Evolutionary conservation across 2,113 vertebrate genomes (phyloP).

Genomic region (Ctenomys sociabilis): DNA sequence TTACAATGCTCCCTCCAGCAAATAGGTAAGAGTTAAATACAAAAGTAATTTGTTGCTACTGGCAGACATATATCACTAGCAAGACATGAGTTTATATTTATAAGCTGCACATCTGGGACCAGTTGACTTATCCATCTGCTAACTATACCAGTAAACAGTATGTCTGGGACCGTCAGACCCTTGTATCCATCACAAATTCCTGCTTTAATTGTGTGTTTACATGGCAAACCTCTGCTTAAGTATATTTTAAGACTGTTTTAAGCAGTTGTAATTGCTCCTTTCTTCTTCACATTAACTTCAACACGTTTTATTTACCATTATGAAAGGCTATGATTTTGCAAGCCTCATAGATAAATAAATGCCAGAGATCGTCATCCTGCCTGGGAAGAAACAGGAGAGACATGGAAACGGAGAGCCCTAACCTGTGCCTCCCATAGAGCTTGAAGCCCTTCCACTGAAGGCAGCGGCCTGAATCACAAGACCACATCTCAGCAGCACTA

Average conservation of each 20-base stretch:
- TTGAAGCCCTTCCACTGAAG: not conserved
- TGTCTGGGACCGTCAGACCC: slow-evolving; percentile 81
- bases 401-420: not conserved
- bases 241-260: slow-evolving; percentile 86
- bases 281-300: slow-evolving; percentile 85
- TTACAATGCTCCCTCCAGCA: slow-evolving; percentile 79
- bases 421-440: not conserved
- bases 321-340: slow-evolving; percentile 66
- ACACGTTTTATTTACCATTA: slow-evolving; percentile 75
- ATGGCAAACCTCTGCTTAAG: slow-evolving; percentile 86
- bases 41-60: slow-evolving; percentile 86
- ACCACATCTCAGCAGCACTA: not conserved
- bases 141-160: slow-evolving; percentile 89
- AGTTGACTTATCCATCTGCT: slow-evolving; percentile 91
- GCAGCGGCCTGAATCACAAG: not conserved
- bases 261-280: slow-evolving; percentile 86
- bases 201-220: slow-evolving; percentile 89
- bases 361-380: not conserved
- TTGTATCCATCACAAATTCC: slow-evolving; percentile 89
- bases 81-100: slow-evolving; percentile 89
- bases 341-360: slow-evolving; percentile 69
- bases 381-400: not conserved
- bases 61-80: slow-evolving; percentile 86
- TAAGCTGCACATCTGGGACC: slow-evolving; percentile 90
- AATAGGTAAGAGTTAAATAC: slow-evolving; percentile 86